Evolutionary conservation across 1,140 invertebrate species (phyloP).

Genomic region (Pseudomyrmex flavicornis): DNA sequence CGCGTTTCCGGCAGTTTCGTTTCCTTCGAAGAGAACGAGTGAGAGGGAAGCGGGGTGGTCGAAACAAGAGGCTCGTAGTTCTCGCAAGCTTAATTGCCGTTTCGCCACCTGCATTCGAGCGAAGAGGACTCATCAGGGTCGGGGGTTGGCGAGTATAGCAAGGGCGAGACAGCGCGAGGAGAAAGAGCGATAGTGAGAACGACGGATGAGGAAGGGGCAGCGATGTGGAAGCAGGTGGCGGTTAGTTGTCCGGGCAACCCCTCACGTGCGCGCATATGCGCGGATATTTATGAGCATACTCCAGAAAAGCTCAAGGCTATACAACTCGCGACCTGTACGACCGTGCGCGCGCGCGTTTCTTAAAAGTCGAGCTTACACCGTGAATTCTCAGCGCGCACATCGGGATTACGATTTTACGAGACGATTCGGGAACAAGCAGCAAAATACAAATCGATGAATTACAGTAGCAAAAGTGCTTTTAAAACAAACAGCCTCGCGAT

Average conservation of each 20-base stretch:
- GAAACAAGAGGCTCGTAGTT: conserved; percentile 39
- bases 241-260: conserved; percentile 21
- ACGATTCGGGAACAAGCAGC: neutral
- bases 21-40: conserved; percentile 35
- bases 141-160: conserved; percentile 9
- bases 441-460: neutral
- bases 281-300: conserved; percentile 44
- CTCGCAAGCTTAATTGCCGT: conserved; percentile 63
- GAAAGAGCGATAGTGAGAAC: conserved; percentile 8
- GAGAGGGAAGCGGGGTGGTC: neutral
- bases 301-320: conserved; percentile 26
- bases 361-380: conserved; percentile 36
- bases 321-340: conserved; percentile 16
- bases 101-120: conserved; percentile 59
- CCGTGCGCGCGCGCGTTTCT: conserved; percentile 38
- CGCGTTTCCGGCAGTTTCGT: conserved; percentile 62
- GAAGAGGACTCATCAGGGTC: conserved; percentile 33
- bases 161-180: conserved; percentile 5
- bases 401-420: conserved; percentile 34
- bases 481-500: neutral
- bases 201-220: conserved; percentile 1
- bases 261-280: conserved; percentile 49
- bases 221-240: conserved; percentile 29
- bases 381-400: conserved; percentile 15
- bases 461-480: neutral